Base-by-base conservation (phyloP, 1,140 invertebrate genomes). In the Orchesella cincta region DNA sequence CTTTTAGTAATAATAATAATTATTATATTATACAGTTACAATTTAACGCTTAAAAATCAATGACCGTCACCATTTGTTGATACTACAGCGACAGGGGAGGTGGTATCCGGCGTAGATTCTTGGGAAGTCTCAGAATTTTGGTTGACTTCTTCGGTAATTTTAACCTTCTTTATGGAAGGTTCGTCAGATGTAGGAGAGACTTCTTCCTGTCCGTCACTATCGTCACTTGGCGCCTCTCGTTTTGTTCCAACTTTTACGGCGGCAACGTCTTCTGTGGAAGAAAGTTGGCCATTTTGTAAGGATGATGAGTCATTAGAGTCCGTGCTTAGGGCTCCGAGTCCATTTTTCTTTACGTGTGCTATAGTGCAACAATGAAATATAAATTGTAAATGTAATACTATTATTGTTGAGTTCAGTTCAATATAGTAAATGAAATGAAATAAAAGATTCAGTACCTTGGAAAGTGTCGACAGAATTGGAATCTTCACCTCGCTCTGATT, bases 401-500 rank as follows among this genome's bases (percentile, higher is more conserved):
- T 5, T 5, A 31, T 12, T 67, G 62, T 29, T 16, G 33, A 16
- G n/a, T 20, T 23, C 3, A 57, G 54, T 57, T 31, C 33, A 14
- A 67, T 31, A 29, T 67, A 12, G 62, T 67, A 14, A 23, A 46
- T 57, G 26, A 29, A 67, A 23, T 67, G 29, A 26, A 67, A 67
- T 57, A 12, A 57, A 57, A 57, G 39, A 57, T 8, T 33, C 5
- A 28, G 26, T 54, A 78, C 77, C 74, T 78, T 75, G 77, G 33
- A 78, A 78, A 20, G 77, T 64, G 57, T 78, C 77, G 16, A 73
- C 62, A 3, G 77, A 78, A 64, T 78, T 78, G 31, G 77, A 78
- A 73, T 78, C 77, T 74, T 78, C 77, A 2, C 73, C 77, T 39
- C 73, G 73, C 51, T 77, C 76, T 16, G 76, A 77, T 46, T 77